phyloP scores from a whole-genome alignment of 2,797 vertebrate species.

The Netta rufina region DNA sequence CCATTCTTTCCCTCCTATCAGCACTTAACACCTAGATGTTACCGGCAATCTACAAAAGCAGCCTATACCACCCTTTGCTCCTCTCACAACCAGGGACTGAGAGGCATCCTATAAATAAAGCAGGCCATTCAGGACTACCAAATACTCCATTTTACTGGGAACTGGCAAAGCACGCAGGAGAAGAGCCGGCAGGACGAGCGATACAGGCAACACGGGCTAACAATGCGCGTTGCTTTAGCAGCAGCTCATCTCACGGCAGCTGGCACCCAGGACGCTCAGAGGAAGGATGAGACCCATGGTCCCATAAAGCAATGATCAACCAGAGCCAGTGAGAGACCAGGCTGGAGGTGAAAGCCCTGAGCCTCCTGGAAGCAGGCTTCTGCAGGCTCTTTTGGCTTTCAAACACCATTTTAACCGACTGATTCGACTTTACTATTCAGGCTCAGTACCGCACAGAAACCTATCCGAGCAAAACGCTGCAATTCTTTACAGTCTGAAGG shows the following conservation, averaged over 20 bases:
- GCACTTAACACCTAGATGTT: neutral
- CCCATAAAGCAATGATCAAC: accelerated
- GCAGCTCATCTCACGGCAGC: neutral
- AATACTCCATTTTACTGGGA: neutral
- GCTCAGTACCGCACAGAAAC: neutral
- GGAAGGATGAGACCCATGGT: neutral
- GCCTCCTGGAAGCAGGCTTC: neutral
- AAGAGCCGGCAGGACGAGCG: neutral
- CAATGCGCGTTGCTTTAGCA: neutral
- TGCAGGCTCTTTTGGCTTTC: neutral
- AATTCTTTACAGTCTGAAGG: neutral
- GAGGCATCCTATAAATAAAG: neutral
- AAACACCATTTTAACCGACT: neutral
- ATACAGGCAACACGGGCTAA: neutral
- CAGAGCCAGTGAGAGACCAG: neutral
- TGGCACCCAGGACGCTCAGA: neutral
- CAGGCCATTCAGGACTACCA: neutral
- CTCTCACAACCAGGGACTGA: neutral
- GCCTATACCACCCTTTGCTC: accelerated
- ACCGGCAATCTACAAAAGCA: neutral
- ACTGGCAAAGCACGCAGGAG: neutral
- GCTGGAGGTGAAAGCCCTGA: neutral
- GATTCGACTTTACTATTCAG: neutral
- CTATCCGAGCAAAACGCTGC: slow-evolving; percentile 20
- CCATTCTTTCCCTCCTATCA: neutral